Evolutionary conservation across 2,888 invertebrate species (phyloP), one percentile per base, ranked within the genome.

Genomic region (Brachylomia viminalis): DNA sequence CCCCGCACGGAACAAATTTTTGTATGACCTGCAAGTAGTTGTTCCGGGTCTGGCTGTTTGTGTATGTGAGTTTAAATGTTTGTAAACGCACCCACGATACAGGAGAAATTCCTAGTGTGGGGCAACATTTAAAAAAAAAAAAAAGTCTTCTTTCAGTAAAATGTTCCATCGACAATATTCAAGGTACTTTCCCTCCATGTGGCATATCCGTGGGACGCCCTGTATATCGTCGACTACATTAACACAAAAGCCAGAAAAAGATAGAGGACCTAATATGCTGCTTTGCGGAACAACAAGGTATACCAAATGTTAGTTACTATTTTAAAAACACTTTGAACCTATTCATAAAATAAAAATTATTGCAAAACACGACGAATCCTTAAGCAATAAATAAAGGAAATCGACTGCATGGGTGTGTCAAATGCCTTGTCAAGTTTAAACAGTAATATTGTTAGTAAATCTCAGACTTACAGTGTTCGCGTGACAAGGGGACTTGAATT

Each of bases 401-500:
- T 10, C 10, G 6, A 33, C 27, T 62, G 4, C 47, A 59, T 47
- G 54, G 58, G 62, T 67, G 72, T 77, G 70, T 70, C 72, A 68
- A 79, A 80, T 77, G 80, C 82, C 76, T 27, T 66, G 71, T 83
- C 74, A 68, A 80, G 47, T 70, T 77, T 62, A 52, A 75, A 72
- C 15, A 15, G 58, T 59, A 76, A 42, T 65, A 71, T 68, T 71
- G 67, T 81, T 79, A 82, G 80, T 72, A 74, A 81, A 80, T 82
- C 85, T 79, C 49, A 27, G 45, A 58, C 56, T 49, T 71, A 73
- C 68, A 62, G 68, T 59, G 81, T 82, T 92, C 77, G 91, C 92
- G 92, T 92, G 92, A 90, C 91, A 78, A 84, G 67, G 74, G 74
- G 70, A 79, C 77, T 87, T 89, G 80, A 90, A 90, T 92, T 91